Percentiles rank a stretch among this genome's conserved stretches.
phyloP scores from a whole-genome alignment of 2,888 invertebrate species.

The Phengaris alcon region DNA sequence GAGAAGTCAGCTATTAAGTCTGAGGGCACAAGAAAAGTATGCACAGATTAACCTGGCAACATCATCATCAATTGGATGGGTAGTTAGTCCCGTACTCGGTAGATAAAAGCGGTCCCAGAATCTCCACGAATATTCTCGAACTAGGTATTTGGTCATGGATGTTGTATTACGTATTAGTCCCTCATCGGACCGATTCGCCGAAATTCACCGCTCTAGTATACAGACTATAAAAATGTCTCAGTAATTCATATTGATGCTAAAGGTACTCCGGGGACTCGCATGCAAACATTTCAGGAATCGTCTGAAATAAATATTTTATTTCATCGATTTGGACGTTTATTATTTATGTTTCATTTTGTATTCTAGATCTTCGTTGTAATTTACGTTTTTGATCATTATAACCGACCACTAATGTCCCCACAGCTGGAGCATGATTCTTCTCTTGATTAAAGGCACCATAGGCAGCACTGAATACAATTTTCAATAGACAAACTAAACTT shows the following conservation, averaged over 20 bases:
- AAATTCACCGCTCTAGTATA: background rate
- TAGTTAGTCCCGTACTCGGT: background rate
- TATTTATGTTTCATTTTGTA: background rate
- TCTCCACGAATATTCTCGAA: background rate
- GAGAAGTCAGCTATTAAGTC: no score
- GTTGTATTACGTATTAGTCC: constrained; percentile 2
- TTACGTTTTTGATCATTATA: no score
- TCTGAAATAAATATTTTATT: background rate
- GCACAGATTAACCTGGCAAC: background rate
- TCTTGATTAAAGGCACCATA: no score
- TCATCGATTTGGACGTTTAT: background rate
- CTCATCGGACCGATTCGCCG: background rate
- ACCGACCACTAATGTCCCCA: no score
- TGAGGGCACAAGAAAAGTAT: no score
- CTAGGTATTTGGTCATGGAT: background rate
- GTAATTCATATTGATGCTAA: background rate
- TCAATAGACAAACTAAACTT: no score
- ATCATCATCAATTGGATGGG: background rate
- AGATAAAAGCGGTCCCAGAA: background rate
- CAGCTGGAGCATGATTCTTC: no score
- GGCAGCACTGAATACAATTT: no score
- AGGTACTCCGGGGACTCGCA: background rate
- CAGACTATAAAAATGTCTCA: background rate
- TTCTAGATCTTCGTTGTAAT: no score
- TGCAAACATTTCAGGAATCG: background rate